Conservation (phyloP, 2,113 vertebrate genomes). For the Columbina picui region DNA sequence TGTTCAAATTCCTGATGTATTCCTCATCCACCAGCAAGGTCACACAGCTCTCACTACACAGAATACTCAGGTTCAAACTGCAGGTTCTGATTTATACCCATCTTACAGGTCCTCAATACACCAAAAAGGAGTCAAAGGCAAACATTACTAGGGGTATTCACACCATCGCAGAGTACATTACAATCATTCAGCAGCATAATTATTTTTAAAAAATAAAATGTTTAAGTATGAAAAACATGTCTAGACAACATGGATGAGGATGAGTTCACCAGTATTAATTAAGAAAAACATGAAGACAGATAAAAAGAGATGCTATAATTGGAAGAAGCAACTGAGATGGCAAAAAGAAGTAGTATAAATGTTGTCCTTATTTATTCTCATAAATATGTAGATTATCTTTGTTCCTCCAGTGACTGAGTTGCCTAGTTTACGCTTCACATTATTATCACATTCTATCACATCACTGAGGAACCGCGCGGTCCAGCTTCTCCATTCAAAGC, state of each 20-base stretch:
- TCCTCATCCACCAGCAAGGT: background rate
- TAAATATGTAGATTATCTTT: conserved; percentile 8
- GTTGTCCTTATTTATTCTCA: background rate
- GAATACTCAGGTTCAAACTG: background rate
- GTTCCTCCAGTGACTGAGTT: background rate
- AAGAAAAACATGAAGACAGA: background rate
- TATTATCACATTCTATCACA: background rate
- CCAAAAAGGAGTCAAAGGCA: background rate
- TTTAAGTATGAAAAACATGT: background rate
- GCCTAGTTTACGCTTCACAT: background rate
- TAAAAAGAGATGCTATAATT: background rate
- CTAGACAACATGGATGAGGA: background rate
- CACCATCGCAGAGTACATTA: background rate
- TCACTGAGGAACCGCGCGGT: background rate
- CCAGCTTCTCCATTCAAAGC: background rate
- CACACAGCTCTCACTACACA: background rate
- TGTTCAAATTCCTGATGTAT: background rate
- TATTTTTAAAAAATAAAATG: background rate
- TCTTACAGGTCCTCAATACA: background rate
- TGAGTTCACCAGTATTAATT: background rate
- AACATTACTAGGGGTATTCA: background rate
- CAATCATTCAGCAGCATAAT: background rate
- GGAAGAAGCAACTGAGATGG: background rate
- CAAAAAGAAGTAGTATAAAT: background rate
- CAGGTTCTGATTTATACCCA: background rate